phyloP scores from a whole-genome alignment of 2,113 vertebrate genomes.

The Sula dactylatra region DNA sequence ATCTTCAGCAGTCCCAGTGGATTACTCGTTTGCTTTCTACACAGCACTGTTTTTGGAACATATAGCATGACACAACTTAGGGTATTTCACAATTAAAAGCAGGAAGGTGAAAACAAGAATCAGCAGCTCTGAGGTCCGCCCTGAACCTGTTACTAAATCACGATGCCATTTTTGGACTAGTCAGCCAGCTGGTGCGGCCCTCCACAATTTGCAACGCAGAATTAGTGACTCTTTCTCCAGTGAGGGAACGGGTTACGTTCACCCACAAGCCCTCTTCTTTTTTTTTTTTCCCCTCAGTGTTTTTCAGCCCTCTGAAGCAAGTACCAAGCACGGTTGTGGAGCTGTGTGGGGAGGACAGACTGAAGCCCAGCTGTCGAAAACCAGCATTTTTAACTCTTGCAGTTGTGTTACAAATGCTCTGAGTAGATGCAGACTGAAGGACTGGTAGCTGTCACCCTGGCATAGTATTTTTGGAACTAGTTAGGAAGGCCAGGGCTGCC shows the following conservation, averaged over 20 bases:
- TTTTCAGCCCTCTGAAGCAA: neutral
- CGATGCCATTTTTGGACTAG: neutral
- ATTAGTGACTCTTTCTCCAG: neutral
- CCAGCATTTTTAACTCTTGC: neutral
- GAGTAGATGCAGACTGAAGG: neutral
- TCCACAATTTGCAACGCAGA: neutral
- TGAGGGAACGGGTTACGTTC: neutral
- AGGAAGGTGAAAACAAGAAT: neutral
- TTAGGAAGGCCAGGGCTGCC: constrained; percentile 24
- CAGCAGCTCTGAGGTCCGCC: neutral
- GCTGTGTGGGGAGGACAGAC: neutral
- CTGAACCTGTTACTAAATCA: neutral
- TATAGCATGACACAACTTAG: neutral
- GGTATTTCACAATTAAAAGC: neutral
- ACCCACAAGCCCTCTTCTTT: neutral
- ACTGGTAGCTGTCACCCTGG: neutral
- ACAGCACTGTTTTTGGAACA: neutral
- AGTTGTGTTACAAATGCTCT: neutral
- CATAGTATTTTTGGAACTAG: constrained; percentile 12
- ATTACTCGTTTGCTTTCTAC: neutral
- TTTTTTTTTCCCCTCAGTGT: neutral
- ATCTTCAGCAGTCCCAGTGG: neutral
- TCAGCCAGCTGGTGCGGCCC: neutral
- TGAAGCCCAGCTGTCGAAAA: neutral
- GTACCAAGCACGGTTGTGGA: neutral